Evolutionary conservation across 2,888 invertebrate species (phyloP).

Genomic region (Axea sp.): DNA sequence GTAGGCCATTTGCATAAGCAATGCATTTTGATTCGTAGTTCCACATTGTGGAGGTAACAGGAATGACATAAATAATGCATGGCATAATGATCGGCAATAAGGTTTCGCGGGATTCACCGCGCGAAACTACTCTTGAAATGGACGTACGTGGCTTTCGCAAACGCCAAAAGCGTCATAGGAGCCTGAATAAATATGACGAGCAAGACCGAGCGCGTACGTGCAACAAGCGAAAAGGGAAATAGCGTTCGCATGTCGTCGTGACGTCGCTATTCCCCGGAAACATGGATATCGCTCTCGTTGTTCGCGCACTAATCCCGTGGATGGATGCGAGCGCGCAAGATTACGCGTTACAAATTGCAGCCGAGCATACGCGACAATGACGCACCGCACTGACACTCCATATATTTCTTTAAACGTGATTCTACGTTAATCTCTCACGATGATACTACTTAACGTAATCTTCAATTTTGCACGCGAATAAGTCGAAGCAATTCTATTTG

Average conservation of each 20-base stretch:
- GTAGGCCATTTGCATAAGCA: conserved; percentile 78
- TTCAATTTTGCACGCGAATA: conserved; percentile 23
- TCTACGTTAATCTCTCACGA: conserved; percentile 35
- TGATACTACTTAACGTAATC: conserved; percentile 42
- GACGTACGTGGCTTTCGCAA: conserved; percentile 47
- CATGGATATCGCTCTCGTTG: conserved; percentile 46
- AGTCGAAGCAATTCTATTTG: conserved; percentile 3
- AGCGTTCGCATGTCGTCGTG: too few relatives aligned
- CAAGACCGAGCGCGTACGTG: too few relatives aligned
- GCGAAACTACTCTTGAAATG: conserved; percentile 51
- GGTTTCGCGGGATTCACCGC: conserved; percentile 62
- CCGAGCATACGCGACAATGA: conserved; percentile 47
- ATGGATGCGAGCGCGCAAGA: conserved; percentile 51
- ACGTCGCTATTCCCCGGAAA: conserved; percentile 30
- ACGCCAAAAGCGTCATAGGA: conserved; percentile 10
- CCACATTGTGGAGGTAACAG: conserved; percentile 63
- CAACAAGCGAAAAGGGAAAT: too few relatives aligned
- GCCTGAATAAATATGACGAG: too few relatives aligned
- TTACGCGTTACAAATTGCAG: conserved; percentile 58
- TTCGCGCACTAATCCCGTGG: conserved; percentile 50
- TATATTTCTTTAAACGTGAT: conserved; percentile 27
- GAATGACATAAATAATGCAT: conserved; percentile 78
- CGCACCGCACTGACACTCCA: conserved; percentile 25
- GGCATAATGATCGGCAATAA: conserved; percentile 73
- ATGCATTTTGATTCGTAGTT: conserved; percentile 78